Base-by-base conservation (phyloP, 2,797 vertebrate species). In the Pangasius macronema region DNA sequence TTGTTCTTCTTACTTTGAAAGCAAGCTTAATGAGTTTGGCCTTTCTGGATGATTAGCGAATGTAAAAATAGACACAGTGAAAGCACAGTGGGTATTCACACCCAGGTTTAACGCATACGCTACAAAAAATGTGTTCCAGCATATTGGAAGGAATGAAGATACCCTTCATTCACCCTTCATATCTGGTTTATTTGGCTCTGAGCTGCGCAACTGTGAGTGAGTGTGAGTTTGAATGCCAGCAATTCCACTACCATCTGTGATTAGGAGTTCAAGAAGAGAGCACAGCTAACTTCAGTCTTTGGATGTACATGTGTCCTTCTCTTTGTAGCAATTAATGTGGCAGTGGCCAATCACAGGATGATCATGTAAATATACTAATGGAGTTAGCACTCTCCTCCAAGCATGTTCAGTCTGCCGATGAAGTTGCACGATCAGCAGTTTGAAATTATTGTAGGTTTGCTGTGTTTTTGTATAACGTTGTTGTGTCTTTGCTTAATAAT, bases 1-100 rank as follows among this genome's bases (percentile, higher is more conserved):
- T 81, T 81, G 46, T 79, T 79, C 59, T 77, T 2, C 22, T 85
- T 85, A 53, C 57, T 77, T 85, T 63, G n/a, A 77, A 63, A 77
- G 42, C 55, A 65, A 55, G 55, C 75, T 67, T 55, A 55, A 27
- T 42, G 85, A 80, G 46, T 68, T 85, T 65, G 20, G 73, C 72
- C 30, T 30, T 77, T 20, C 27, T 33, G 42, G 42, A 85, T 36
- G 73, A 85, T 65, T 85, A 68, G 63, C 46, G 0, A 42, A 11
- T 68, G 11, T 68, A 83, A 83, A 83, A 83, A 83, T 83, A 83
- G 46, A 68, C 63, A 24, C 82, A 24, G 42, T 24, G 39, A 68
- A 53, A 20, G 42, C 82, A 51, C 82, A 67, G 63, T 51, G 63
- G 63, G 63, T 24, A 67, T 83, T 83, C 39, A 67, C 46, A 67